Base-by-base conservation (phyloP, 2,888 invertebrate species). In the Lasioglossum calceatum region DNA sequence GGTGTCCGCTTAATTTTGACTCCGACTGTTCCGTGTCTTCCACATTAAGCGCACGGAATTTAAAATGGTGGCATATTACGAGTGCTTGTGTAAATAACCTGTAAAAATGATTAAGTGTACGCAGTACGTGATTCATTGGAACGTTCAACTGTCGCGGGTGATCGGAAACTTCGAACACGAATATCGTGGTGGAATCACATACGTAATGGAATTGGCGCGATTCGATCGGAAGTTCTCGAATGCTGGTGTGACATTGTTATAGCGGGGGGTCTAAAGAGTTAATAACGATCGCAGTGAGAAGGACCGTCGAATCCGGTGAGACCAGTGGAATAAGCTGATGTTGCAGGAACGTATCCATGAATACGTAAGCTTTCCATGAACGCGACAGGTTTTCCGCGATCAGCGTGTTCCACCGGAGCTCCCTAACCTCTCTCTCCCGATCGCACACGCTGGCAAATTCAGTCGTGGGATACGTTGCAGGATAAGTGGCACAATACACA, bases 331-430 rank as follows among this genome's bases (percentile, higher is more conserved):
- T 84, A 85, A 89, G 87, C 91, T 89, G 88, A 89, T 86, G 75
- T 78, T 81, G 90, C 91, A 90, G 54, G 79, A 89, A 87, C 54
- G 73, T 90, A 76, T 85, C 74, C 85, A 74, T 83, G 88, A 86
- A 87, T 89, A 88, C 81, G 80, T 87, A 89, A 84, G 87, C 85
- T 84, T 81, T 76, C 80, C 42, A 58, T 73, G 77, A 82, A 84
- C 70, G 86, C 84, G 82, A 87, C 88, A 88, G 89, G 79, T 89
- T 90, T 90, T 89, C 85, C 73, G 64, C 61, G 85, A 90, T 88
- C 91, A 85, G 81, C 85, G 77, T 83, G 84, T 84, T 84, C 82
- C 75, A 8, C 4, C 75, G 44, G 78, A 70, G 77, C 77, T 47
- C 64, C 44, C 79, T 78, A 76, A 86, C 82, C 74, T 4, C 23